Evolutionary conservation across 1,140 invertebrate species (phyloP).

Genomic region (Trypoxylus dichotomus): DNA sequence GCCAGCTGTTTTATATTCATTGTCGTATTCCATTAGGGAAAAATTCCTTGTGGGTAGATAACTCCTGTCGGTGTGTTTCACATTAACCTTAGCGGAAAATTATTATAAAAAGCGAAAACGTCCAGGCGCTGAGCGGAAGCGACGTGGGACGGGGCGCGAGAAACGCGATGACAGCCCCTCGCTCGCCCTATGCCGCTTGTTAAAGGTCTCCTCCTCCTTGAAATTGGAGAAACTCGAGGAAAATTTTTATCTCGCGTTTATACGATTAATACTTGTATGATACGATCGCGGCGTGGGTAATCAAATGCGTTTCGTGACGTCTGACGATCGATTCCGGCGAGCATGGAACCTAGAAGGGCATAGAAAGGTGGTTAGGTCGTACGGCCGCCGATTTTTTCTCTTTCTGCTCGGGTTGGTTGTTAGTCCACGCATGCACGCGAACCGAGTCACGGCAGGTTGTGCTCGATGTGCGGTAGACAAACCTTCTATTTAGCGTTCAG

Average conservation of each 20-base stretch:
- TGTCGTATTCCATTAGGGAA: slow-evolving; percentile 25
- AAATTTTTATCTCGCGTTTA: not conserved
- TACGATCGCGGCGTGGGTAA: not conserved
- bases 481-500: not conserved
- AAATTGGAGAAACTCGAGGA: not conserved
- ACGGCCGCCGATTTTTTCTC: not conserved
- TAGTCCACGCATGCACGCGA: not conserved
- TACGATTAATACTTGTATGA: not conserved
- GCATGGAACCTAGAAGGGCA: not conserved
- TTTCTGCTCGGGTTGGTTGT: not conserved
- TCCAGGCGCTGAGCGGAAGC: not conserved
- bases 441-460: not conserved
- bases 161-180: not conserved
- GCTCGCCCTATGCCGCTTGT: not conserved
- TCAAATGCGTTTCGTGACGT: slow-evolving; percentile 5
- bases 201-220: not conserved
- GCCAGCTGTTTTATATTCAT: slow-evolving; percentile 19
- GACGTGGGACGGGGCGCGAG: not conserved
- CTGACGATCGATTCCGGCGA: not conserved
- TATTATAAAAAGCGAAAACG: slow-evolving; percentile 24
- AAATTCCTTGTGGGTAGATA: slow-evolving; percentile 21
- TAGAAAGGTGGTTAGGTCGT: not conserved
- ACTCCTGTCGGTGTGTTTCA: slow-evolving; percentile 24
- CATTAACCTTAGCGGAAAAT: slow-evolving; percentile 16
- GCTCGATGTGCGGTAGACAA: not conserved